Percentiles rank a stretch among this genome's conserved stretches.
Conservation (phyloP, 92 coral and sea anemone species). For the Parazoanthus atlanticus region DNA sequence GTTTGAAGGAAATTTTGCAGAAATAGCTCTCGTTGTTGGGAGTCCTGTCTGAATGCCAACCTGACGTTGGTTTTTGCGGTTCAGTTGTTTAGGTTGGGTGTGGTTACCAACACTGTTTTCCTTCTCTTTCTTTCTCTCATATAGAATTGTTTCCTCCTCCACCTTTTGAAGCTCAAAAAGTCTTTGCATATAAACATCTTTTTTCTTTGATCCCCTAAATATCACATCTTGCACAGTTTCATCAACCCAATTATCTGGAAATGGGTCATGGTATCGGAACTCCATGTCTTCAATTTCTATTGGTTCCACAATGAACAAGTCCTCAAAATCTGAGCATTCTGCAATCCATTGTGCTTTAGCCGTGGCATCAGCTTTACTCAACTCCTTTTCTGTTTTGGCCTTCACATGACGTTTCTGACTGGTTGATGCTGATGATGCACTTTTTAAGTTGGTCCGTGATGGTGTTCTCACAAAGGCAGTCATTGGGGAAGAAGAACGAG, state of each 20-base stretch:
- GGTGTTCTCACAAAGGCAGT: constrained; percentile 52
- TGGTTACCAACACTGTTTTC: constrained; percentile 45
- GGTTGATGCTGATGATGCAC: constrained; percentile 49
- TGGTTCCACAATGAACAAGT: constrained; percentile 69
- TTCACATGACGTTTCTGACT: constrained; percentile 40
- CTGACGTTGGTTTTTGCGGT: constrained; percentile 23
- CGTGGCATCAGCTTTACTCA: constrained; percentile 58
- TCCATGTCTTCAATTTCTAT: constrained; percentile 50
- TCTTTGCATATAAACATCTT: constrained; percentile 85
- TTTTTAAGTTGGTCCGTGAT: constrained; percentile 45
- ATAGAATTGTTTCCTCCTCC: constrained; percentile 73
- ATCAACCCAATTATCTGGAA: constrained; percentile 83
- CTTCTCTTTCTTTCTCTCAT: constrained; percentile 75
- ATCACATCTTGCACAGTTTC: constrained; percentile 78
- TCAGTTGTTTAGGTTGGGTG: constrained; percentile 4
- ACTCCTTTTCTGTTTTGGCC: constrained; percentile 53
- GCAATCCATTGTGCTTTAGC: constrained; percentile 74
- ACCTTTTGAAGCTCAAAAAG: constrained; percentile 73
- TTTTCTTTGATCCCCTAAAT: constrained; percentile 74
- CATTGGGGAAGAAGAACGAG: constrained; percentile 56
- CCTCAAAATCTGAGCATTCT: constrained; percentile 66
- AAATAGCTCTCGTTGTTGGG: constrained; percentile 29
- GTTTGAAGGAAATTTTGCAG: constrained; percentile 19
- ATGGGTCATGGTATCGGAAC: constrained; percentile 81
- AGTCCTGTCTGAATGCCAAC: constrained; percentile 41